Percentiles rank a stretch among this genome's conserved stretches.
Evolutionary conservation across 2,797 vertebrate genomes (phyloP).

Genomic region (Neostethus bicornis): DNA sequence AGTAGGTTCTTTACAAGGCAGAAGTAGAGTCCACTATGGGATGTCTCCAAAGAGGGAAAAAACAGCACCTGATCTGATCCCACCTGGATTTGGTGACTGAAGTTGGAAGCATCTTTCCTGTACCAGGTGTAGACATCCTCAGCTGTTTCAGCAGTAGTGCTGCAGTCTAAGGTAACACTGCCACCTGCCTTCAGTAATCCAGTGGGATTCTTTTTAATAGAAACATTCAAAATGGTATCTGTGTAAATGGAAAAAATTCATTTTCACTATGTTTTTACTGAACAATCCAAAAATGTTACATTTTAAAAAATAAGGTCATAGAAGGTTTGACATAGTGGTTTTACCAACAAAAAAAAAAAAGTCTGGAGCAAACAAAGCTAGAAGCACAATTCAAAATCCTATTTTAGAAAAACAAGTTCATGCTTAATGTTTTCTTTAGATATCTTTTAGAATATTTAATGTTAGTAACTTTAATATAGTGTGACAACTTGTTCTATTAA

Average conservation of each 20-base stretch:
- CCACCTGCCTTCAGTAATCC: constrained; percentile 15
- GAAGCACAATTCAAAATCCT: too few species aligned
- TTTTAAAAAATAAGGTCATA: too few species aligned
- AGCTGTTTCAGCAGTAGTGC: constrained; percentile 46
- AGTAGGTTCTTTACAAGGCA: constrained; percentile 42
- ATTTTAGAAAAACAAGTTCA: too few species aligned
- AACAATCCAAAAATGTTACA: too few species aligned
- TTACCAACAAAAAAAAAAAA: too few species aligned
- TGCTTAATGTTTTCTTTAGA: too few species aligned
- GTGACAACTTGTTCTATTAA: too few species aligned
- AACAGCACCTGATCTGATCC: constrained; percentile 41
- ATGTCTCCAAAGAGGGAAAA: constrained; percentile 10
- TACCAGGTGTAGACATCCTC: constrained; percentile 46
- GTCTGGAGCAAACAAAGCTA: too few species aligned
- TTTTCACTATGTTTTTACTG: too few species aligned
- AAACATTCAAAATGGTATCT: constrained; percentile 48
- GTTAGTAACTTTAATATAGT: too few species aligned
- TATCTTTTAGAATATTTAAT: too few species aligned
- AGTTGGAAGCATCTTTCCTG: background rate
- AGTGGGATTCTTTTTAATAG: constrained; percentile 21
- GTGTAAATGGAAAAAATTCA: background rate
- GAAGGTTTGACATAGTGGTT: too few species aligned
- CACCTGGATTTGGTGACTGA: constrained; percentile 22
- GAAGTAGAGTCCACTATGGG: constrained; percentile 36
- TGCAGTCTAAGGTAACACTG: constrained; percentile 54